These are phyloP conservation scores for Rhorus exstirpatorius DNA, from an alignment of 2,888 invertebrate species.

Conservation along the genomic window DNA sequence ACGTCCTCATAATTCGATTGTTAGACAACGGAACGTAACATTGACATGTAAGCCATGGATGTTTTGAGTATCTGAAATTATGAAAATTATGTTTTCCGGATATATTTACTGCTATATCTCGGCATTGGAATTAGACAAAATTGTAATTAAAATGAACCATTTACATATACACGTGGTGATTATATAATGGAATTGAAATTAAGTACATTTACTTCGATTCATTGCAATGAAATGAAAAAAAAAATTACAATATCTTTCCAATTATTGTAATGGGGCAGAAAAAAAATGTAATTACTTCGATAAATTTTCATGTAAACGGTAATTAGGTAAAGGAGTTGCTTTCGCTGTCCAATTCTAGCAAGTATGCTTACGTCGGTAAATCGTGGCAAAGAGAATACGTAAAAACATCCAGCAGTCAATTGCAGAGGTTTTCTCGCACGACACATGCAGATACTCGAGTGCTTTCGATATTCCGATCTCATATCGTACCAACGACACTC, in stretches of 20 bases:
- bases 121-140: neutral
- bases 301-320: neutral
- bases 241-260: too few species aligned
- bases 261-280: constrained; percentile 70
- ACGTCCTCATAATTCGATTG: neutral
- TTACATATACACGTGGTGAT: too few species aligned
- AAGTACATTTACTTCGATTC: too few species aligned
- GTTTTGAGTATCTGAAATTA: constrained; percentile 70
- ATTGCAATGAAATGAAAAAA: too few species aligned
- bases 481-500: constrained; percentile 60
- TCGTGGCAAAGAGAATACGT: constrained; percentile 52
- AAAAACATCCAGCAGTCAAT: constrained; percentile 66
- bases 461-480: constrained; percentile 36
- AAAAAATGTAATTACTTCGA: too few species aligned
- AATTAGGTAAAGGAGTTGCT: too few species aligned
- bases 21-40: too few species aligned
- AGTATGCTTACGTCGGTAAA: neutral
- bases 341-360: too few species aligned
- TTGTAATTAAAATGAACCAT: too few species aligned
- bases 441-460: constrained; percentile 62
- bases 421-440: constrained; percentile 51
- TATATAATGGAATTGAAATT: too few species aligned
- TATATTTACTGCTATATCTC: neutral
- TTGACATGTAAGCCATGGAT: constrained; percentile 63
- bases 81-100: neutral